Evolutionary conservation across 2,888 invertebrate species (phyloP).

Genomic region (Agriotes lineatus): DNA sequence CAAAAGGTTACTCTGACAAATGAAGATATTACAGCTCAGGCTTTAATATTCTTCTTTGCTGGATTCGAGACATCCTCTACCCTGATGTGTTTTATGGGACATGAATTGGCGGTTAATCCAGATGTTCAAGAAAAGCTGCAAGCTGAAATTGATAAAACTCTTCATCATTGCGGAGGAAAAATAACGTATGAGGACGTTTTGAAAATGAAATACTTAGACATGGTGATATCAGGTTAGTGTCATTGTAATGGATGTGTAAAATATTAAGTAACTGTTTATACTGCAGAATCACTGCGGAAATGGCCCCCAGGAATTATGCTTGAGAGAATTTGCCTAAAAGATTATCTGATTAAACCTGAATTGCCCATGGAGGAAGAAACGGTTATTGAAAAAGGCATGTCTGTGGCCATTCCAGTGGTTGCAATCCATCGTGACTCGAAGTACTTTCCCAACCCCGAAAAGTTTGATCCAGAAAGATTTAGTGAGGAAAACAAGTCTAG

Average conservation of each 20-base stretch:
- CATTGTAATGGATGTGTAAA: neutral
- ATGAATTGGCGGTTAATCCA: conserved; percentile 72
- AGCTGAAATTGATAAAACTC: conserved; percentile 68
- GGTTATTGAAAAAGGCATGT: conserved; percentile 65
- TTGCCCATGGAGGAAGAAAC: conserved; percentile 58
- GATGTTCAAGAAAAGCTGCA: conserved; percentile 71
- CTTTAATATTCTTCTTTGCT: conserved; percentile 69
- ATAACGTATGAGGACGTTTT: conserved; percentile 64
- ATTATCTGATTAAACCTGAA: conserved; percentile 69
- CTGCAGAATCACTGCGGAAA: conserved; percentile 70
- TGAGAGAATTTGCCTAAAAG: conserved; percentile 70
- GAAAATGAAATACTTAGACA: conserved; percentile 69
- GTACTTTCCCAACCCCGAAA: conserved; percentile 69
- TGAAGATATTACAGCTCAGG: conserved; percentile 71
- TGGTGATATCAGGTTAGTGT: conserved; percentile 68
- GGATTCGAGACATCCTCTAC: conserved; percentile 69
- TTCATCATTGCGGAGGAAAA: conserved; percentile 53
- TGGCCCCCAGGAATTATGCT: conserved; percentile 71
- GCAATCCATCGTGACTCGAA: conserved; percentile 71
- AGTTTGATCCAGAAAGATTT: conserved; percentile 70
- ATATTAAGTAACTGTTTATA: neutral
- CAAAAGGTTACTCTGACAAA: conserved; percentile 43
- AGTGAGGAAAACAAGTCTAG: conserved; percentile 68
- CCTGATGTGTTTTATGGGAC: conserved; percentile 67
- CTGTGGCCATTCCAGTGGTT: conserved; percentile 66